A percentile compares a stretch with the other conserved stretches of the same genome.
Conservation (phyloP, 2,888 invertebrate species). For the Adela reaumurella region DNA sequence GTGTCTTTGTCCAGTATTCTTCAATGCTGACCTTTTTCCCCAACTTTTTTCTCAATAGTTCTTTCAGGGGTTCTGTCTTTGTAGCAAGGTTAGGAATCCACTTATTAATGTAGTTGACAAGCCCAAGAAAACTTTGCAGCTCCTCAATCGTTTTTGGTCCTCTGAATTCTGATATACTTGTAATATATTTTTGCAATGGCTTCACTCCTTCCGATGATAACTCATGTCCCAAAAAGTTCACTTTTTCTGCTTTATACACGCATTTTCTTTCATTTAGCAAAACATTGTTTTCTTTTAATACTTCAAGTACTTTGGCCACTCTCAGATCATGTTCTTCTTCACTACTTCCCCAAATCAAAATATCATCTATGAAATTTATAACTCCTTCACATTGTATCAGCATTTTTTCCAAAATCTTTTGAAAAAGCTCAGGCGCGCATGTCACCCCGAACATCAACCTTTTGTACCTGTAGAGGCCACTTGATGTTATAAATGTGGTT, state of each 20-base stretch:
- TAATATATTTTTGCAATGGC: conserved; percentile 3
- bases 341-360: conserved; percentile 8
- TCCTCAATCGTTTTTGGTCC: conserved; percentile 3
- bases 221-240: conserved; percentile 3
- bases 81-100: conserved; percentile 6
- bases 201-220: neutral
- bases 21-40: neutral
- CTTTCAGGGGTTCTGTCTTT: conserved; percentile 4
- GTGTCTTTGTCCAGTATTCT: conserved; percentile 3
- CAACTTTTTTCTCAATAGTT: conserved; percentile 5
- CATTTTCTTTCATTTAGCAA: too few relatives aligned
- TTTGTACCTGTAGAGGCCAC: conserved; percentile 21
- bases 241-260: neutral
- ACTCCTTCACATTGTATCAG: too few relatives aligned
- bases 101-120: conserved; percentile 4
- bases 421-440: conserved; percentile 15
- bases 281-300: conserved; percentile 1
- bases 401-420: too few relatives aligned
- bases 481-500: conserved; percentile 25
- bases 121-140: conserved; percentile 3
- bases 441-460: conserved; percentile 23
- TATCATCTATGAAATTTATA: too few relatives aligned
- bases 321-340: conserved; percentile 5
- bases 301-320: conserved; percentile 1
- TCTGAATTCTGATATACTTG: conserved; percentile 1